Evolutionary conservation across 2,797 vertebrate species (phyloP).

Genomic region (Agapornis canus): DNA sequence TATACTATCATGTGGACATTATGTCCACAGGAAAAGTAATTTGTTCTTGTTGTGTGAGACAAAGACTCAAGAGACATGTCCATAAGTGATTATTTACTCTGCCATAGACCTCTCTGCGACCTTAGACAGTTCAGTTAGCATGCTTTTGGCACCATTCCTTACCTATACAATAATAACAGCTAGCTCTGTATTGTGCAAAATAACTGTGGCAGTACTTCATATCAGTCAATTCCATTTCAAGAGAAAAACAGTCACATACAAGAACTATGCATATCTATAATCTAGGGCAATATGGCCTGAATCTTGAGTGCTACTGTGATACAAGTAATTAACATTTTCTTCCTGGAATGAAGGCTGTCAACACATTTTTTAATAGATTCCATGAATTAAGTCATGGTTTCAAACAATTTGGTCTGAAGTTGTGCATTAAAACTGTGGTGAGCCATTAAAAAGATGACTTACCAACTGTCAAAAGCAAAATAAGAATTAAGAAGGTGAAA

Average conservation of each 20-base stretch:
- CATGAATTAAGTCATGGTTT: conserved; percentile 68
- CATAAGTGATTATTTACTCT: not conserved
- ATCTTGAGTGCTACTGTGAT: conserved; percentile 73
- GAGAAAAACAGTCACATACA: conserved; percentile 41
- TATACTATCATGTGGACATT: not conserved
- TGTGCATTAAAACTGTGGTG: conserved; percentile 58
- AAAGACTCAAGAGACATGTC: not conserved
- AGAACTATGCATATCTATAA: conserved; percentile 71
- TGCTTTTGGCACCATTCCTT: not conserved
- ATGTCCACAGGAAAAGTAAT: not conserved
- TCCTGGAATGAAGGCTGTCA: conserved; percentile 74
- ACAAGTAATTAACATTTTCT: conserved; percentile 74
- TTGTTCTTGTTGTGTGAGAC: not conserved
- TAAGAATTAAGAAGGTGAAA: conserved; percentile 68
- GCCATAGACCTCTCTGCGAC: not conserved
- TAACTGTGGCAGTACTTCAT: conserved; percentile 18
- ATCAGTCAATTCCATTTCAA: conserved; percentile 38
- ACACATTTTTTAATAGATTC: conserved; percentile 71
- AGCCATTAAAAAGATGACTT: conserved; percentile 69
- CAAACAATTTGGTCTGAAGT: conserved; percentile 64
- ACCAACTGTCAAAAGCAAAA: conserved; percentile 70
- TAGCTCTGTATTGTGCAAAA: not conserved
- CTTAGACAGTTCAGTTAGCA: not conserved
- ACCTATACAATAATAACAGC: not conserved
- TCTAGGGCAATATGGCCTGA: conserved; percentile 70